A percentile compares a stretch with the other conserved stretches of the same genome.
Conservation (phyloP, 1,140 invertebrate species). For the Drosophila truncata region DNA sequence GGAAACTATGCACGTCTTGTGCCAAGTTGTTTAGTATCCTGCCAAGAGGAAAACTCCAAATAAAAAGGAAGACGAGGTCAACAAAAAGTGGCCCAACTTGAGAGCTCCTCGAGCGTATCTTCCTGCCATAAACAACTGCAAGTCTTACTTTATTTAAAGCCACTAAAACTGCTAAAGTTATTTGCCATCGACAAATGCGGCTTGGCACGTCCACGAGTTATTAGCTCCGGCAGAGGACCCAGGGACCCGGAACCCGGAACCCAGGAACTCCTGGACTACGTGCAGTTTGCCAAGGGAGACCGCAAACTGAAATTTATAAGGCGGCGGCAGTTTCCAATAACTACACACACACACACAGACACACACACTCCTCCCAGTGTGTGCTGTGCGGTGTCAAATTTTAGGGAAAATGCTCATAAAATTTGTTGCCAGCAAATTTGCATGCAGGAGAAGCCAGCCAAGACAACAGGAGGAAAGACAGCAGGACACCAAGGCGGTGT, state of each 20-base stretch:
- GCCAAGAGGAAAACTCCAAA: constrained; percentile 10
- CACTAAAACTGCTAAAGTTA: constrained; percentile 70
- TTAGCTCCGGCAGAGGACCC: constrained; percentile 51
- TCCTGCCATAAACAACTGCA: constrained; percentile 60
- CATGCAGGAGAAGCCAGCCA: constrained; percentile 43
- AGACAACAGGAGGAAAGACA: constrained; percentile 21
- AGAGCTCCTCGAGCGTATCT: constrained; percentile 46
- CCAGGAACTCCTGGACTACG: constrained; percentile 36
- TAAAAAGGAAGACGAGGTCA: constrained; percentile 1
- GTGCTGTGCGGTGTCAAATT: constrained; percentile 72
- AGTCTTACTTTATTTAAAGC: constrained; percentile 68
- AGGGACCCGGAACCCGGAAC: not conserved
- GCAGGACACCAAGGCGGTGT: constrained; percentile 31
- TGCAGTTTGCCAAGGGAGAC: constrained; percentile 63
- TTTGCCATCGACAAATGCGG: constrained; percentile 69
- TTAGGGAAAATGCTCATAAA: constrained; percentile 77
- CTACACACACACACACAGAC: constrained; percentile 39
- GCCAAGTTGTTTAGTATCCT: constrained; percentile 47
- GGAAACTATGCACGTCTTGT: constrained; percentile 33
- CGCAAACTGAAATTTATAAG: constrained; percentile 79
- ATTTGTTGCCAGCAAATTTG: constrained; percentile 76
- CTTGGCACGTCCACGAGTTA: constrained; percentile 77
- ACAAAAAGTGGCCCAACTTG: constrained; percentile 35
- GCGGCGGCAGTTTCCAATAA: constrained; percentile 73
- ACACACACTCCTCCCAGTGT: constrained; percentile 24